Evolutionary conservation across 1,140 invertebrate species (phyloP).

Genomic region (Campodea augens): DNA sequence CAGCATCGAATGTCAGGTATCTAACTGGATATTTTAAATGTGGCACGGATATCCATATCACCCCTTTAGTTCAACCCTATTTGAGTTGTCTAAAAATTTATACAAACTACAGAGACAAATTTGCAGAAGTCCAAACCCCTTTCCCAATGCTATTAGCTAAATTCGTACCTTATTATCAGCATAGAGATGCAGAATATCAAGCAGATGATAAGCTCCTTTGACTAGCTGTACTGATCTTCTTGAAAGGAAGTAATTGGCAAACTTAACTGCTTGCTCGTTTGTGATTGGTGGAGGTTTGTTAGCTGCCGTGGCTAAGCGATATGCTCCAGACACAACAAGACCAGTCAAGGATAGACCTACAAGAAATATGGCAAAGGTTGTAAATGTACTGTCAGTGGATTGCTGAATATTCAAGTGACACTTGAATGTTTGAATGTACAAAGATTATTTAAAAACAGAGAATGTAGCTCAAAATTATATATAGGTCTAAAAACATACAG

Average conservation of each 20-base stretch:
- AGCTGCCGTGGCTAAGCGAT: slow-evolving; percentile 42
- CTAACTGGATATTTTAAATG: no score
- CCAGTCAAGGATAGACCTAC: slow-evolving; percentile 26
- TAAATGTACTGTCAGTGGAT: no score
- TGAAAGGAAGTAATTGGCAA: slow-evolving; percentile 79
- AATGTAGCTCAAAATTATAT: no score
- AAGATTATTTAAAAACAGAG: no score
- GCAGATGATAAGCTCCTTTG: slow-evolving; percentile 55
- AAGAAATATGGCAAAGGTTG: no score
- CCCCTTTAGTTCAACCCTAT: no score
- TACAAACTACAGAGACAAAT: slow-evolving; percentile 1
- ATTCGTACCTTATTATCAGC: slow-evolving; percentile 37
- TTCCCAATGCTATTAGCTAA: neutral
- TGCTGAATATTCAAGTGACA: no score
- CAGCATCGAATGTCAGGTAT: no score
- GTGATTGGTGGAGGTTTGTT: slow-evolving; percentile 51
- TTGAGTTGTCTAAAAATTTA: no score
- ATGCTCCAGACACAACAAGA: slow-evolving; percentile 48
- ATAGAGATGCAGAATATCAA: slow-evolving; percentile 54
- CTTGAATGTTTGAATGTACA: no score
- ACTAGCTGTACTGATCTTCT: slow-evolving; percentile 68
- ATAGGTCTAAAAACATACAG: no score
- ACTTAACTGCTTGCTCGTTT: slow-evolving; percentile 65
- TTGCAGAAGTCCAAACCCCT: neutral
- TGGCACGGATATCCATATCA: no score